Evolutionary conservation across 2,888 invertebrate genomes (phyloP).

Genomic region (Byasa hedistus): DNA sequence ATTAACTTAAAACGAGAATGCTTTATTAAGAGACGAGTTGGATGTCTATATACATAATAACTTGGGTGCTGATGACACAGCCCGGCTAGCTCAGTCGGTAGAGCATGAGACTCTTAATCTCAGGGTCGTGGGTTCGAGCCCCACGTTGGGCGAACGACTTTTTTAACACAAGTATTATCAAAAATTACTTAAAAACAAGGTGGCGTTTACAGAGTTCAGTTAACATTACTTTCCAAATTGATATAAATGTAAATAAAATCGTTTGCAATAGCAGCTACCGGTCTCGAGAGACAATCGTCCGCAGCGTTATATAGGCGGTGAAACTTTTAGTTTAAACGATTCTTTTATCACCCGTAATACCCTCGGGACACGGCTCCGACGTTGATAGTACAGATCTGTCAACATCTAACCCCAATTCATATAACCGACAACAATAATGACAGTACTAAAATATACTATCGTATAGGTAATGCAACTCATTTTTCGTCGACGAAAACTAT

Average conservation of each 20-base stretch:
- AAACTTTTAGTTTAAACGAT: conserved; percentile 14
- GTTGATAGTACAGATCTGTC: neutral
- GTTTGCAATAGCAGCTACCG: neutral
- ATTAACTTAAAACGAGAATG: neutral
- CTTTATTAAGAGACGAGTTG: neutral
- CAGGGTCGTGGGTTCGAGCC: conserved; percentile 84
- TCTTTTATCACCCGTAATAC: conserved; percentile 2
- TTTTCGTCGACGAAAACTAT: too few species aligned
- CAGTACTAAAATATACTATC: neutral
- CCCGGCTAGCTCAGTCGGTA: conserved; percentile 81
- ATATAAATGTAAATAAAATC: neutral
- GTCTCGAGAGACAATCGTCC: neutral
- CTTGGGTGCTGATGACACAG: too few species aligned
- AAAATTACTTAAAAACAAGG: neutral
- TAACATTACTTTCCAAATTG: neutral
- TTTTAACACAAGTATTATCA: neutral
- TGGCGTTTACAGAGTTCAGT: neutral
- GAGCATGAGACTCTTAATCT: conserved; percentile 83
- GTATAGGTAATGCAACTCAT: too few species aligned
- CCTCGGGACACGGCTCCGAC: neutral
- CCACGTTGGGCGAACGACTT: conserved; percentile 77
- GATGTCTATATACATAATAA: neutral
- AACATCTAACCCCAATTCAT: neutral
- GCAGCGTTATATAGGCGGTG: neutral
- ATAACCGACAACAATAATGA: neutral